Conservation (phyloP, 1,140 invertebrate species). For the Latrodectus geometricus region DNA sequence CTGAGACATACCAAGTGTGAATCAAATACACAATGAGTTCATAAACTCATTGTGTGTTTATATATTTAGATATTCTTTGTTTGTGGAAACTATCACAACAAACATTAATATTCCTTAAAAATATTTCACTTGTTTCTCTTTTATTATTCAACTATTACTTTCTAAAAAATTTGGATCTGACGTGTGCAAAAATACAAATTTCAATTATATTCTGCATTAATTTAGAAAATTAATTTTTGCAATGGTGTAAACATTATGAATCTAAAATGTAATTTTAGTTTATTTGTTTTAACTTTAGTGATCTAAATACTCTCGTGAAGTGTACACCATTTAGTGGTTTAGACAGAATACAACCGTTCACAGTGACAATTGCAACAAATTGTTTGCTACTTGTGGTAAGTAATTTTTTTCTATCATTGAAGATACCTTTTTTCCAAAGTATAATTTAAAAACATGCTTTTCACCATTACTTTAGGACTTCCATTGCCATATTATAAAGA, state of each 20-base stretch:
- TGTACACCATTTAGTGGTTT: slow-evolving; percentile 86
- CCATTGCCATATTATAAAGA: slow-evolving; percentile 91
- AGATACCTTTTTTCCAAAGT: background rate
- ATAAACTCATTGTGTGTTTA: too few relatives aligned
- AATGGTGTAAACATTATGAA: background rate
- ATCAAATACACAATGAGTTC: too few relatives aligned
- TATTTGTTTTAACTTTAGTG: slow-evolving; percentile 25
- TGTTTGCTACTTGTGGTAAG: slow-evolving; percentile 81
- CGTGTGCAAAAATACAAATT: too few relatives aligned
- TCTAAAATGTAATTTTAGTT: background rate
- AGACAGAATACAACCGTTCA: slow-evolving; percentile 91
- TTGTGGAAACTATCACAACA: too few relatives aligned
- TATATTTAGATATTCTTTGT: too few relatives aligned
- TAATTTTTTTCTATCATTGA: slow-evolving; percentile 12
- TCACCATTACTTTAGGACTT: slow-evolving; percentile 75
- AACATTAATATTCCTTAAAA: too few relatives aligned
- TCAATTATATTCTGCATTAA: too few relatives aligned
- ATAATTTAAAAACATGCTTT: slow-evolving; percentile 4
- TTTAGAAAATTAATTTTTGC: too few relatives aligned
- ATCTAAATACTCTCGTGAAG: slow-evolving; percentile 74
- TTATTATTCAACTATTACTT: too few relatives aligned
- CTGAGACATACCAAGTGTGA: too few relatives aligned
- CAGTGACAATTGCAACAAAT: slow-evolving; percentile 88
- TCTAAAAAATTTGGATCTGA: too few relatives aligned
- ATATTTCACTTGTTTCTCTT: too few relatives aligned